Conservation (phyloP, 1,140 invertebrate genomes). For the Phthorimaea operculella region DNA sequence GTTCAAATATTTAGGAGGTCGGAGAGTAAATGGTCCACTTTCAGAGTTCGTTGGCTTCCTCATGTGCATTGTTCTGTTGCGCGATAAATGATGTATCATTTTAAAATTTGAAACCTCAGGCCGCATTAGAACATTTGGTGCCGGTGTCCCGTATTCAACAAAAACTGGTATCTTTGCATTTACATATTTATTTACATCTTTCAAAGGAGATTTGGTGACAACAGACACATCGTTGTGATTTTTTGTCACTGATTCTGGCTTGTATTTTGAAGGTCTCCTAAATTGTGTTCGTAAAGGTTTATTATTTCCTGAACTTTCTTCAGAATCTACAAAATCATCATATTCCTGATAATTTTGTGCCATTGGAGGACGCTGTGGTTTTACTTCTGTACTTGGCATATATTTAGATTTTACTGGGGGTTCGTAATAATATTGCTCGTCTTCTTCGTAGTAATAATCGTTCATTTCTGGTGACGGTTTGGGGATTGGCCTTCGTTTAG, state of each 20-base stretch:
- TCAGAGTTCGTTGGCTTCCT: slow-evolving; percentile 35
- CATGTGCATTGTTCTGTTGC: slow-evolving; percentile 43
- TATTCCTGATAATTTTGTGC: slow-evolving; percentile 67
- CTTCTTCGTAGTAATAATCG: slow-evolving; percentile 68
- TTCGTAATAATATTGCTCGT: slow-evolving; percentile 66
- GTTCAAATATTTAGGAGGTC: slow-evolving; percentile 59
- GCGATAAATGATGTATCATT: slow-evolving; percentile 35
- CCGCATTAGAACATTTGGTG: slow-evolving; percentile 30
- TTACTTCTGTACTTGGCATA: slow-evolving; percentile 71
- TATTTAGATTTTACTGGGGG: slow-evolving; percentile 70
- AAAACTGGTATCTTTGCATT: slow-evolving; percentile 44
- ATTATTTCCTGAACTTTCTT: slow-evolving; percentile 22
- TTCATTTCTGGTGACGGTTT: slow-evolving; percentile 68
- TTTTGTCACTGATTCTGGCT: slow-evolving; percentile 39
- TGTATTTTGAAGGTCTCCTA: slow-evolving; percentile 30
- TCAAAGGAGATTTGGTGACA: slow-evolving; percentile 44
- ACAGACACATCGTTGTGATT: slow-evolving; percentile 51
- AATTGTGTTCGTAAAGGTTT: slow-evolving; percentile 18
- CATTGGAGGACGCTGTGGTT: slow-evolving; percentile 60
- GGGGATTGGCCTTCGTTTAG: slow-evolving; percentile 58
- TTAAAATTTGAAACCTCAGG: slow-evolving; percentile 50
- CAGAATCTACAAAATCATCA: slow-evolving; percentile 47
- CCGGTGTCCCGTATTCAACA: slow-evolving; percentile 26
- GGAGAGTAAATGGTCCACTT: slow-evolving; percentile 40
- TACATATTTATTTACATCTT: slow-evolving; percentile 36